Evolutionary conservation across 2,888 invertebrate genomes (phyloP).

Genomic region (Brenthis hecate): DNA sequence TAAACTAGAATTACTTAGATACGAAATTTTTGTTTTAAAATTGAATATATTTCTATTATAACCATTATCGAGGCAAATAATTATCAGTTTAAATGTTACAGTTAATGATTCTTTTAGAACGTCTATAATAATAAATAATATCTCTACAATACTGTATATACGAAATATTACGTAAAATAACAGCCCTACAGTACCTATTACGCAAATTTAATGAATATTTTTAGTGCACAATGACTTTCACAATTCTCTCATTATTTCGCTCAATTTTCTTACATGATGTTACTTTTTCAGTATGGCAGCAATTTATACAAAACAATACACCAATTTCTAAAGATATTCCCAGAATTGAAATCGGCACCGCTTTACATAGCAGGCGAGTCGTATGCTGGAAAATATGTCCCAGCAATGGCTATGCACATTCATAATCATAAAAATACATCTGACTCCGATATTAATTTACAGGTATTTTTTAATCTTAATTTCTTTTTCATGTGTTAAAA

Average conservation of each 20-base stretch:
- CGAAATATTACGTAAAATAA: no score
- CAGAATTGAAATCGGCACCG: constrained; percentile 78
- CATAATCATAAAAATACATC: constrained; percentile 60
- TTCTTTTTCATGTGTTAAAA: neutral
- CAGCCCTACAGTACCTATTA: no score
- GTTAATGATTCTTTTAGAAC: no score
- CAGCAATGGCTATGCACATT: constrained; percentile 82
- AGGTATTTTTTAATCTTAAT: constrained; percentile 54
- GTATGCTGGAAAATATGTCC: constrained; percentile 83
- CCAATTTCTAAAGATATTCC: constrained; percentile 85
- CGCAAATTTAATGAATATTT: no score
- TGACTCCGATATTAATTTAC: constrained; percentile 62
- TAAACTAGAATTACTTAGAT: no score
- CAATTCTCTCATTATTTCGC: neutral
- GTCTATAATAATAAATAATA: no score
- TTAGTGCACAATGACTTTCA: neutral
- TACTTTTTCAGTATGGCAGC: constrained; percentile 63
- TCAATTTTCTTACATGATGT: constrained; percentile 1
- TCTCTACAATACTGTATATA: no score
- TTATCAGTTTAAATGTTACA: no score
- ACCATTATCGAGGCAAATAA: neutral
- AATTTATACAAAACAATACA: constrained; percentile 81
- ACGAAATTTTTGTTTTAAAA: no score
- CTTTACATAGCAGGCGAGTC: constrained; percentile 86
- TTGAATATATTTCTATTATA: no score